Base-by-base conservation (phyloP, 2,888 invertebrate genomes). In the Catotricha subobsoleta region DNA sequence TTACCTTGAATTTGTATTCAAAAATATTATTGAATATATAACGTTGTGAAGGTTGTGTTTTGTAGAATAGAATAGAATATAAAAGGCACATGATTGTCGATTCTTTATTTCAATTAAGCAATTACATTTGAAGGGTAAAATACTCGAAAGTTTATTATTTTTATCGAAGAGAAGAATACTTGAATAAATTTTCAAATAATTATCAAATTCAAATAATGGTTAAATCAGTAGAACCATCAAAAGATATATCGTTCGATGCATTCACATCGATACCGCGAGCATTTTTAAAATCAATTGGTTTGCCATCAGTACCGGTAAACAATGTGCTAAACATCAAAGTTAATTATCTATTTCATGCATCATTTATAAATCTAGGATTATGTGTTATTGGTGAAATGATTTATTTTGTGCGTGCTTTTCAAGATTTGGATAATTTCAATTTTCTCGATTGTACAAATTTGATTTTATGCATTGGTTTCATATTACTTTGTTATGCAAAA, bases 371-470 rank as follows among this genome's bases (percentile, higher is more conserved):
- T 19, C n/a, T 34, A 18, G 12, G 18, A 10, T 12, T 34, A 19
- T 20, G 18, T 6, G 13, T 8, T 4, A 7, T 34, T n/a, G 34
- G 34, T 34, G 34, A 34, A 34, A 19, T 18, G 6, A 34, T 34
- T 15, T 15, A 15, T 5, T 19, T 34, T 20, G 7, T 18, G 4
- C 18, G 20, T 19, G n/a, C 16, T n/a, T 18, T 19, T 19, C n/a
- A n/a, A n/a, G n/a, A n/a, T n/a, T n/a, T n/a, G n/a, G 34, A 20
- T 6, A 34, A 34, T 34, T 34, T 34, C 16, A 34, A 34, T 34
- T 34, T 34, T 19, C 19, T 34, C 16, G 34, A 34, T 3, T 9
- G 9, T 19, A 20, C 12, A 5, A 16, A 20, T 34, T n/a, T 34
- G 5, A n/a, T 20, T 19, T 7, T 34, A n/a, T 34, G 34, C 16